Percentiles rank a stretch among this genome's conserved stretches.
Evolutionary conservation across 2,113 vertebrate genomes (phyloP).

Genomic region (Peromyscus maniculatus): DNA sequence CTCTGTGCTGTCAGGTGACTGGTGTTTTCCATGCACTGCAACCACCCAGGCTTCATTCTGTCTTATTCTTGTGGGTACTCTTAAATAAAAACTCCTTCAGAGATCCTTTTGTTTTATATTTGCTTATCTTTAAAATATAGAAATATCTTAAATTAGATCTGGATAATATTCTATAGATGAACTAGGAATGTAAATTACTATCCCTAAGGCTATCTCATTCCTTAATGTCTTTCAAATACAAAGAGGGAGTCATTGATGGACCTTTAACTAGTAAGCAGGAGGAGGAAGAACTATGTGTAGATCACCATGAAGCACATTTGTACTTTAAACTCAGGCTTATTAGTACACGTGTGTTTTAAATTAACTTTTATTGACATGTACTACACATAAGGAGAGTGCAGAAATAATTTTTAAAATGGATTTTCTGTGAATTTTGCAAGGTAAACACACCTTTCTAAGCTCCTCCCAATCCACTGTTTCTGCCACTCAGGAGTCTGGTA

Average conservation of each 20-base stretch:
- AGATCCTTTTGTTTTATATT: constrained; percentile 6
- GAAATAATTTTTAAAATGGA: constrained; percentile 5
- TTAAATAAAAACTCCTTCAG: not conserved
- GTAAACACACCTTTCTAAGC: not conserved
- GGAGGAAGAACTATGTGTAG: not conserved
- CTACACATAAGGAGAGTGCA: not conserved
- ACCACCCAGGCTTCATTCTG: not conserved
- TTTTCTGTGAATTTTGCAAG: not conserved
- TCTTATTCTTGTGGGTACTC: not conserved
- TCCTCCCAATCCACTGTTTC: not conserved
- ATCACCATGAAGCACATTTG: not conserved
- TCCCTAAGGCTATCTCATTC: constrained; percentile 1
- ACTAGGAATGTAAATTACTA: not conserved
- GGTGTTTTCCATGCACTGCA: not conserved
- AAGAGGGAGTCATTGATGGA: not conserved
- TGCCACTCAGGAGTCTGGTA: not conserved
- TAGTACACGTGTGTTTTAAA: not conserved
- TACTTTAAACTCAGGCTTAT: not conserved
- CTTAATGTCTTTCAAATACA: not conserved
- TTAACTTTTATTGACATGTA: constrained; percentile 12
- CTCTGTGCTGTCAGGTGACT: not conserved
- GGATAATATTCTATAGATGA: not conserved
- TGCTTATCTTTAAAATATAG: constrained; percentile 20
- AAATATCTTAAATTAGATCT: constrained; percentile 29
- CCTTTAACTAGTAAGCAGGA: not conserved